Evolutionary conservation across 2,797 vertebrate genomes (phyloP), one percentile per base, ranked within the genome.

Genomic region (Apogon hyalosoma): DNA sequence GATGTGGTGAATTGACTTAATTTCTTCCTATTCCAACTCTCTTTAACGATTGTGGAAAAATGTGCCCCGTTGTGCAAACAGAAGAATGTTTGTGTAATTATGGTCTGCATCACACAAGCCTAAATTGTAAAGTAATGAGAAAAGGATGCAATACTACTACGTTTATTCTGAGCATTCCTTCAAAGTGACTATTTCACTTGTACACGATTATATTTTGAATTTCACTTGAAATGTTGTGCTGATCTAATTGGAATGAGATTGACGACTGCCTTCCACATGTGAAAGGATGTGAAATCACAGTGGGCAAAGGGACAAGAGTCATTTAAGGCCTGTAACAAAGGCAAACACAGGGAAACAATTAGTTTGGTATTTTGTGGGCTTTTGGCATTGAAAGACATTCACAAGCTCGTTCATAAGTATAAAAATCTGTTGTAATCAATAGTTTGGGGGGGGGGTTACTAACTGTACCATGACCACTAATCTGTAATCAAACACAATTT

Each of bases 321-420:
- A 77, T 79, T 59, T 78, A 59, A 83, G 80, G 82, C 63, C 77
- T 78, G 64, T 50, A 56, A 69, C 55, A 68, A 71, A 87, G 67
- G 59, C 54, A n/a, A 78, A 83, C 85, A 91, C 69, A 76, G 70
- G 84, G 88, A 90, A 92, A 85, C 86, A 83, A 89, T 90, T 85
- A 84, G 51, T 59, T 52, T 69, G 67, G 74, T 80, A 85, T 86
- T 81, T 51, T 80, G 63, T 66, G 51, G 63, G 72, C 51, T 72
- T 79, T 88, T 73, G 65, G 70, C 72, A 60, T 28, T 8, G 28
- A 57, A 45, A 56, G 36, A 72, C 19, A 54, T 66, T 78, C 72
- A 87, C 58, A 19, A 76, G 57, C 75, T 77, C 60, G 79, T 72
- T 87, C 31, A 48, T 51, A 66, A 74, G 62, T 64, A 62, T 39